Conservation (phyloP, 2,113 vertebrate species). For the Grantiella picta region DNA sequence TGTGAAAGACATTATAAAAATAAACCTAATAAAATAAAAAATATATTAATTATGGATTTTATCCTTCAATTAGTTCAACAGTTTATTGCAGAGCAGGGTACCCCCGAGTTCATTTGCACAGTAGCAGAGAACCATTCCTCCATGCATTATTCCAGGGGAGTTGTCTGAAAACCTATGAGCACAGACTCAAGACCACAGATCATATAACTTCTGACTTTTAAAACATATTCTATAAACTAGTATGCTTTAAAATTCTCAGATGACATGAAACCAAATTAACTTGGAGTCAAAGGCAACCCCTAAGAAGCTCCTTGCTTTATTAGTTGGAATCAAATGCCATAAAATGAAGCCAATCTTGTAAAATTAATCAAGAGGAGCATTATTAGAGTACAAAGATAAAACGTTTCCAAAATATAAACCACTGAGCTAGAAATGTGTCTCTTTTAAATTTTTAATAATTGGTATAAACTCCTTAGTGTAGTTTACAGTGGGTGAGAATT, state of each 20-base stretch:
- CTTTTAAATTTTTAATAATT: constrained; percentile 9
- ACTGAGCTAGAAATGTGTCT: neutral
- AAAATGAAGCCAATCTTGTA: neutral
- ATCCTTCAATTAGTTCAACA: neutral
- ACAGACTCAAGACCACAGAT: neutral
- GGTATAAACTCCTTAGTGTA: neutral
- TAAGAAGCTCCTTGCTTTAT: neutral
- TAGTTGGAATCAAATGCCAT: neutral
- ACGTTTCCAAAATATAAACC: neutral
- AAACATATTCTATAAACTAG: neutral
- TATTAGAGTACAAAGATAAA: neutral
- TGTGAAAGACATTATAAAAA: neutral
- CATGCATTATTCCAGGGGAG: neutral
- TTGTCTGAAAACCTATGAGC: neutral
- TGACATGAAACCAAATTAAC: neutral
- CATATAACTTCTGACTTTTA: neutral
- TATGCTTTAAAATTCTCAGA: neutral
- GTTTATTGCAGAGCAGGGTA: neutral
- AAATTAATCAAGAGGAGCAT: neutral
- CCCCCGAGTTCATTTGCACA: neutral
- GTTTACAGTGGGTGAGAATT: constrained; percentile 44
- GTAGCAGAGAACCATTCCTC: neutral
- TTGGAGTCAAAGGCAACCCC: neutral
- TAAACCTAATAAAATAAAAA: neutral
- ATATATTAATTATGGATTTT: neutral